Evolutionary conservation across 35 echinoderm and acorn worm species (phyloP).

Genomic region (Apostichopus japonicus): DNA sequence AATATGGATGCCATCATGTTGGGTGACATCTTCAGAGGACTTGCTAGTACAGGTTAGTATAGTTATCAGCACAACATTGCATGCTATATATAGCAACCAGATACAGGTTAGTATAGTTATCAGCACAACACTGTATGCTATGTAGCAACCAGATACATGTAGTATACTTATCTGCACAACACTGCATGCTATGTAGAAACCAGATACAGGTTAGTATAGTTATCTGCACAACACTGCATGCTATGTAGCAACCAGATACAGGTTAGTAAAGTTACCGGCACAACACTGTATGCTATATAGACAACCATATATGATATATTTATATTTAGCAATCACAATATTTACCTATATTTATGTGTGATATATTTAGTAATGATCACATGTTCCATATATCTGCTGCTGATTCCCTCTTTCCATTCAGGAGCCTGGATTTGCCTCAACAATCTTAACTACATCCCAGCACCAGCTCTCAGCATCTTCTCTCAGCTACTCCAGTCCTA

Average conservation of each 20-base stretch:
- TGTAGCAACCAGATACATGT: conserved; percentile 15
- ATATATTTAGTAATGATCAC: too few species aligned
- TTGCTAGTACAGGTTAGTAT: conserved; percentile 83
- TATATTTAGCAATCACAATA: too few species aligned
- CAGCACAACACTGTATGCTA: too few species aligned
- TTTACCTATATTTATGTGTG: too few species aligned
- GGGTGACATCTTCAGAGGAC: conserved; percentile 88
- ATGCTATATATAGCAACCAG: neutral
- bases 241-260: too few species aligned
- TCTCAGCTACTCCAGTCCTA: conserved; percentile 77
- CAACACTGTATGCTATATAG: too few species aligned
- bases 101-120: too few species aligned
- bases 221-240: neutral
- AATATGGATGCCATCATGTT: conserved; percentile 83
- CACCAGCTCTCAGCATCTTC: conserved; percentile 83
- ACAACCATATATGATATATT: conserved; percentile 9
- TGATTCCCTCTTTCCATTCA: neutral
- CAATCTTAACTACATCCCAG: conserved; percentile 83
- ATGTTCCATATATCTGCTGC: too few species aligned
- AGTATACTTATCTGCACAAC: neutral
- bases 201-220: conserved; percentile 64
- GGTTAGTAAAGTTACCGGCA: too few species aligned
- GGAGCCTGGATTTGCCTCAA: conserved; percentile 98
- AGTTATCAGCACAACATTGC: neutral
- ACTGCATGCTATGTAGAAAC: neutral